These are phyloP conservation scores for Caenorhabditis sp. DNA, from an alignment of 2,888 invertebrate genomes.

Conservation along the genomic window DNA sequence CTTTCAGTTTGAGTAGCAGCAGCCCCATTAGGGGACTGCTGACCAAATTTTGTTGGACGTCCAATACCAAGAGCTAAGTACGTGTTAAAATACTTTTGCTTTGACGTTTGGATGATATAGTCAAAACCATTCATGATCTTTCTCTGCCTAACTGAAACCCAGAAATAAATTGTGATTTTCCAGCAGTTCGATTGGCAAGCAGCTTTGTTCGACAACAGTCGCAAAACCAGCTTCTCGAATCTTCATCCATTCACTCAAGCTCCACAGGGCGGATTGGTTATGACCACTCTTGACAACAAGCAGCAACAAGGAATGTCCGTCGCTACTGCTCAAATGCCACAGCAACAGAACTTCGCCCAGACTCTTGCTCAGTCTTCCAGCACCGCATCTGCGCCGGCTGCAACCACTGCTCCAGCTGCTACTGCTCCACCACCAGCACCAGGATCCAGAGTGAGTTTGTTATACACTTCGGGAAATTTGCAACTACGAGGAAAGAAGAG, in stretches of 20 bases:
- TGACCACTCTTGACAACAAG: constrained; percentile 68
- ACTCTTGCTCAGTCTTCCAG: constrained; percentile 61
- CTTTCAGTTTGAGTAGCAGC: constrained; percentile 30
- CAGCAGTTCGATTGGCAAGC: constrained; percentile 68
- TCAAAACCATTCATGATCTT: background rate
- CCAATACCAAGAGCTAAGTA: constrained; percentile 32
- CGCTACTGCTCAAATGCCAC: constrained; percentile 59
- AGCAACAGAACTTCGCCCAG: constrained; percentile 69
- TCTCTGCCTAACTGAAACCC: background rate
- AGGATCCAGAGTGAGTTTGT: constrained; percentile 50
- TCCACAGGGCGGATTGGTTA: constrained; percentile 73
- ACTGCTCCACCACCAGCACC: constrained; percentile 38
- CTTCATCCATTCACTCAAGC: constrained; percentile 50
- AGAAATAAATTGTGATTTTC: constrained; percentile 12
- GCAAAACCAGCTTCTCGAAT: constrained; percentile 63
- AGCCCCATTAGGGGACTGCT: constrained; percentile 62
- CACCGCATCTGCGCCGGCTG: constrained; percentile 46
- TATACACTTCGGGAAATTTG: background rate
- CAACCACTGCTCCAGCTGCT: constrained; percentile 52
- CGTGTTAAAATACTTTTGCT: constrained; percentile 41
- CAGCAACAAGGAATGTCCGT: constrained; percentile 67
- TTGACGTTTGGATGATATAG: background rate
- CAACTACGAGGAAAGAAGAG: background rate
- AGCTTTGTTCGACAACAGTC: constrained; percentile 55
- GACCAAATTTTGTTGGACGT: constrained; percentile 34